Percentiles rank a stretch among this genome's conserved stretches.
These are phyloP conservation scores for Muscicapa comitata DNA, from an alignment of 2,797 vertebrate species.

Conservation along the genomic window DNA sequence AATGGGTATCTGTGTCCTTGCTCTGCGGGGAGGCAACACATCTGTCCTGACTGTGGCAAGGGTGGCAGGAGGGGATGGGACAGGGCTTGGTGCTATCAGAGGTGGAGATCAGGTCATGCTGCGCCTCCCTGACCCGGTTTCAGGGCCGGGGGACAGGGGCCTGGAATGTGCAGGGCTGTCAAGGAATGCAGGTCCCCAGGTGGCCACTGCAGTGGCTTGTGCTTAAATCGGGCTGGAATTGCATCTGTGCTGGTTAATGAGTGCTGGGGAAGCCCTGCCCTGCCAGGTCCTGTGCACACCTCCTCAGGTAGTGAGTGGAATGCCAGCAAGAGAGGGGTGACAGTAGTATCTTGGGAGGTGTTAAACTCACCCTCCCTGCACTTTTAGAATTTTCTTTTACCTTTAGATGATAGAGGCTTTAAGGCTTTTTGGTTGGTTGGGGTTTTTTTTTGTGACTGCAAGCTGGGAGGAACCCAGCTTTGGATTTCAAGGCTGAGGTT, in stretches of 20 bases:
- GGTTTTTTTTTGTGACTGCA: not conserved
- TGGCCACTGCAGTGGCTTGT: not conserved
- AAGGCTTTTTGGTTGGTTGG: not conserved
- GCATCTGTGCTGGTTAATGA: slow-evolving; percentile 37
- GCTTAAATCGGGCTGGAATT: not conserved
- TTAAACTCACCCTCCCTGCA: not conserved
- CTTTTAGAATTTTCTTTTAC: not conserved
- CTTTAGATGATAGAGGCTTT: not conserved
- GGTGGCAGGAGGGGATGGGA: slow-evolving; percentile 1
- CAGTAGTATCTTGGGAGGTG: not conserved
- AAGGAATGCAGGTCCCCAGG: slow-evolving; percentile 46
- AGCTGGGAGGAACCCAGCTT: not conserved
- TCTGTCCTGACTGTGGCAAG: not conserved
- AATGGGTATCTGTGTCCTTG: not conserved
- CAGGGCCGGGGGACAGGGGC: not conserved
- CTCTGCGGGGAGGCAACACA: fast-evolving
- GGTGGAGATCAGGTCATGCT: slow-evolving; percentile 56
- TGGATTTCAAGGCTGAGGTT: not conserved
- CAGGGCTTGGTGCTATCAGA: slow-evolving; percentile 12
- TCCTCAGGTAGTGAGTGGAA: not conserved
- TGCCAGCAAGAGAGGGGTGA: not conserved
- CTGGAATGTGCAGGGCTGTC: slow-evolving; percentile 38
- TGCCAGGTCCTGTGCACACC: not conserved
- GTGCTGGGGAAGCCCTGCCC: not conserved
- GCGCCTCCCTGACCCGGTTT: slow-evolving; percentile 8